Evolutionary conservation across 2,113 vertebrate genomes (phyloP), one percentile per base, ranked within the genome.

Genomic region (Proterorhinus semilunaris): DNA sequence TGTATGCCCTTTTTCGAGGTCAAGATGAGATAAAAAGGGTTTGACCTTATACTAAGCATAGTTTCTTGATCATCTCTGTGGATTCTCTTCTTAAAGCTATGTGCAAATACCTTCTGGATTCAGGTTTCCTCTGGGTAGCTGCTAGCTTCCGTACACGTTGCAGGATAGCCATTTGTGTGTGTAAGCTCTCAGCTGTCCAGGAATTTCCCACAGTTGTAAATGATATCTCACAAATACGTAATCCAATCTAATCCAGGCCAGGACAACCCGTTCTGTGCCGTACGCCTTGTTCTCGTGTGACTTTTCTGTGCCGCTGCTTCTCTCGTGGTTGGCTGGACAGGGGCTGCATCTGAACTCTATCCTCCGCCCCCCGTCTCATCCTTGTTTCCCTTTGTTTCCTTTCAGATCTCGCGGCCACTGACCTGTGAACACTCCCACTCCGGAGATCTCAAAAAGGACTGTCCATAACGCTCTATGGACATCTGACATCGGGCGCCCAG

Each of bases 371-470:
- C 10, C 27, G 65, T 48, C 68, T 49, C 54, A 86, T 86, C 86
- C 84, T 58, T 82, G 17, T 84, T 80, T 71, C 48, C 82, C 57
- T 80, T 59, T 68, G 8, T 85, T 81, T 80, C 59, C 27, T 75
- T 80, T 48, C 76, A 87, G 88, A 88, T 68, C 72, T 69, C 65
- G 79, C 54, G 76, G 79, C 83, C 71, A 84, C 59, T 76, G 81
- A 88, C 76, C 88, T 75, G 87, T 84, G 74, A 79, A 66, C 11
- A 62, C 51, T 72, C 64, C 74, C 68, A 53, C 72, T 69, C 66
- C 15, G 66, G 74, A 67, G 49, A 55, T 70, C 82, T 83, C 67
- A 16, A 68, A 77, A 68, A 66, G 71, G 69, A 61, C 45, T 50
- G 71, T 79, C 66, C 69, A 1, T 47, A 75, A 46, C 80, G 57